phyloP scores from a whole-genome alignment of 2,888 invertebrate genomes.

The Agrotis puta region DNA sequence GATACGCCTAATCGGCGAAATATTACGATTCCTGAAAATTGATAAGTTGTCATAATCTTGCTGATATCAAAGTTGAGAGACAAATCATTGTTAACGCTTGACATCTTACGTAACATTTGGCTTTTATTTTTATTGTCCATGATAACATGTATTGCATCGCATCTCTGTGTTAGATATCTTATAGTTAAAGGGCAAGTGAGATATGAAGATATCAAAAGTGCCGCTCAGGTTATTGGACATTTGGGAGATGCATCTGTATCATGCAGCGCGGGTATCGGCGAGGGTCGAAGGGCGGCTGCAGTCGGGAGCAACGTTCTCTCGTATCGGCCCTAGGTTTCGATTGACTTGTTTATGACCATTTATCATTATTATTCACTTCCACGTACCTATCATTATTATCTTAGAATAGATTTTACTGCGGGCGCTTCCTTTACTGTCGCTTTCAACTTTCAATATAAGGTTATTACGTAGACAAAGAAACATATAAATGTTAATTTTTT shows the following conservation, averaged over 20 bases:
- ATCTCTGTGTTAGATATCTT: conserved; percentile 46
- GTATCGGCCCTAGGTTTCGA: conserved; percentile 81
- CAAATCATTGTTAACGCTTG: conserved; percentile 11
- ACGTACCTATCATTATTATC: conserved; percentile 76
- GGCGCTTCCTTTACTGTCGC: conserved; percentile 72
- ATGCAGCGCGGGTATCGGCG: conserved; percentile 68
- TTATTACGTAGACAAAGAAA: conserved; percentile 37
- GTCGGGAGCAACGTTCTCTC: conserved; percentile 83
- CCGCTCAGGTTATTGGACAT: conserved; percentile 65
- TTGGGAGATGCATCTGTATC: conserved; percentile 72
- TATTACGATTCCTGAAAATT: conserved; percentile 75
- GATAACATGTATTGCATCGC: conserved; percentile 35
- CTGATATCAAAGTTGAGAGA: conserved; percentile 36
- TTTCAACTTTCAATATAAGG: conserved; percentile 39
- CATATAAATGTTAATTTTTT: conserved; percentile 14
- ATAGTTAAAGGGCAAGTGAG: conserved; percentile 55
- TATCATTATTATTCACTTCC: conserved; percentile 80
- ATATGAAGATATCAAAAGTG: conserved; percentile 64
- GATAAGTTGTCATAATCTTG: conserved; percentile 71
- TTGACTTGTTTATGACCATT: conserved; percentile 85
- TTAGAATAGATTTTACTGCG: conserved; percentile 84
- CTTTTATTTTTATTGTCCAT: conserved; percentile 44
- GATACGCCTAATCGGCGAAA: conserved; percentile 78
- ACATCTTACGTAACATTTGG: conserved; percentile 29
- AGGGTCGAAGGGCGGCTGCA: conserved; percentile 80